Evolutionary conservation across 2,888 invertebrate genomes (phyloP), one percentile per base, ranked within the genome.

Genomic region (Microdon myrmicae): DNA sequence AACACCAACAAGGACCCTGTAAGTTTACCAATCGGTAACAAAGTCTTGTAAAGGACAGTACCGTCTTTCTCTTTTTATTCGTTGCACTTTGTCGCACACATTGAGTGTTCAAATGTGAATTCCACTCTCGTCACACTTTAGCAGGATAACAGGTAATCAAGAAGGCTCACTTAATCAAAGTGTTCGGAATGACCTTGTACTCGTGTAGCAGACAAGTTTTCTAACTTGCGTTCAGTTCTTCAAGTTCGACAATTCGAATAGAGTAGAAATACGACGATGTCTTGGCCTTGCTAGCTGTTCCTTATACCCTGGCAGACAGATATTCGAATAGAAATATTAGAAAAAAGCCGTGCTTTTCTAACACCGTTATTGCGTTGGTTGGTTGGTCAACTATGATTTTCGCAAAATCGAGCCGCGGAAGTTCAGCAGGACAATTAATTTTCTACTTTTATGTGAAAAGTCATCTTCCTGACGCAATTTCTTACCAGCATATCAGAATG

Each of bases 251-350:
- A n/a, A n/a, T n/a, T n/a, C n/a, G n/a, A n/a, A n/a, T n/a, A 10
- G 13, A 7, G 39, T 53, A 64, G 51, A 43, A 67, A 55, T 54
- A 51, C 28, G 43, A n/a, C n/a, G n/a, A n/a, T n/a, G n/a, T 41
- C 39, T 54, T 51, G 5, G 17, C 22, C 43, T 47, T 59, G 37
- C 39, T 53, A 38, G 16, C 8, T 2, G 12, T 8, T 67, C 51
- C 74, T 77, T 67, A 55, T 61, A 69, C 69, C 78, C 78, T 75
- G 74, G 68, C 73, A 68, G 68, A 61, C 70, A 75, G 76, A 78
- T 76, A 77, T 77, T 78, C 75, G 73, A 74, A 72, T 73, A 74
- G 75, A 75, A 77, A 75, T 76, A 71, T 73, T 74, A 75, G 74
- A 71, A 76, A 76, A 73, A 71, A 69, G 53, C 23, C 25, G 47